These are phyloP conservation scores for Apotomis betuletana DNA, from an alignment of 2,888 invertebrate species.

Conservation along the genomic window DNA sequence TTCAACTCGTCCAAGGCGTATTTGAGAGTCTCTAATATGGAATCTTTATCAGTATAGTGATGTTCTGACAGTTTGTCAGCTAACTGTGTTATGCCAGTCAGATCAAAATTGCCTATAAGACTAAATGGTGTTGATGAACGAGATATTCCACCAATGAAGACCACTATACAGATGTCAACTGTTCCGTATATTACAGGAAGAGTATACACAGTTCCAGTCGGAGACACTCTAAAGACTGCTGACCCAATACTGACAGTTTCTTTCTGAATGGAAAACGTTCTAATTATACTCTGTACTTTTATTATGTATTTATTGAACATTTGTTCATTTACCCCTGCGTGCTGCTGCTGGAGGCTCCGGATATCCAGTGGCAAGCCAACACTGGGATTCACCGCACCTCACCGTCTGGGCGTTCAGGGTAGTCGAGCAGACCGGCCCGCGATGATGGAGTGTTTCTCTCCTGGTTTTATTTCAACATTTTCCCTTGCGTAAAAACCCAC, in stretches of 20 bases:
- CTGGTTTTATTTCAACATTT: too few relatives aligned
- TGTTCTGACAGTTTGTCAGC: not conserved
- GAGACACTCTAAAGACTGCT: not conserved
- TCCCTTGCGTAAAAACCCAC: too few relatives aligned
- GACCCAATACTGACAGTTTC: not conserved
- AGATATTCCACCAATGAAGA: not conserved
- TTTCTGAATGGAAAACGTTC: not conserved
- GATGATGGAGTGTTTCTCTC: too few relatives aligned
- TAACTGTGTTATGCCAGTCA: not conserved
- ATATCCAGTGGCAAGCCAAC: too few relatives aligned
- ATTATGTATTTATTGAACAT: slow-evolving; percentile 2
- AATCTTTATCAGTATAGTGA: not conserved
- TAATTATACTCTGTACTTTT: not conserved
- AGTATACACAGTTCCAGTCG: not conserved
- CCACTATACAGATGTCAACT: not conserved
- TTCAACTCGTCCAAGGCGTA: not conserved
- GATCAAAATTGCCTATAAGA: not conserved
- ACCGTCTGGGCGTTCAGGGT: too few relatives aligned
- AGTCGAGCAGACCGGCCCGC: too few relatives aligned
- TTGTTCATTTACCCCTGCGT: slow-evolving; percentile 2
- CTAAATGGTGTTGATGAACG: not conserved
- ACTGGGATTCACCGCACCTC: too few relatives aligned
- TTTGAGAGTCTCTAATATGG: not conserved
- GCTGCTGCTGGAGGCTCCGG: not conserved
- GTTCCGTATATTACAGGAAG: too few relatives aligned